Evolutionary conservation across 2,113 vertebrate genomes (phyloP).

Genomic region (Pristiophorus japonicus): DNA sequence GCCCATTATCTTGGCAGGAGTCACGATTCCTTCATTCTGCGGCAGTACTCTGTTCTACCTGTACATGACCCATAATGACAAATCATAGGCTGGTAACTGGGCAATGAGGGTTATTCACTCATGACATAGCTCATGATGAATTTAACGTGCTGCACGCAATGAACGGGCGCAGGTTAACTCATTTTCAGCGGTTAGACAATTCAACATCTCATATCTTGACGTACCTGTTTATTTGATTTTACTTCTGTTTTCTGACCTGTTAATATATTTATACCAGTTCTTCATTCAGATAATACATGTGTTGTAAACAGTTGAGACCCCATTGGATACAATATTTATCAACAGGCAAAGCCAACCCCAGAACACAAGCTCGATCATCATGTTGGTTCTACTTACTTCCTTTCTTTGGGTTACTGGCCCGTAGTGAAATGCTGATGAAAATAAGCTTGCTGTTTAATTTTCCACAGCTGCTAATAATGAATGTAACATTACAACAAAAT

Average conservation of each 20-base stretch:
- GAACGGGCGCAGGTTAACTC: too few species aligned
- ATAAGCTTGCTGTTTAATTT: not conserved
- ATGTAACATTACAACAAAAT: not conserved
- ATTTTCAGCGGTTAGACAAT: not conserved
- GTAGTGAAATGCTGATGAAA: not conserved
- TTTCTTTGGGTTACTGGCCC: not conserved
- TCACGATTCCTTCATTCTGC: too few species aligned
- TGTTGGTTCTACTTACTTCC: not conserved
- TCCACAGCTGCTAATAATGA: not conserved
- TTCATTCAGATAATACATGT: not conserved
- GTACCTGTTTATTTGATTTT: not conserved
- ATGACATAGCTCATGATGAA: too few species aligned
- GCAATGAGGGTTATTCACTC: too few species aligned
- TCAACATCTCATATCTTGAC: not conserved
- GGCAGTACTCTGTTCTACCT: too few species aligned
- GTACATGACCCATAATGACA: too few species aligned
- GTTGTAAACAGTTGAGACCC: not conserved
- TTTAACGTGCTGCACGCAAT: too few species aligned
- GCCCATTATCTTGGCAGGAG: too few species aligned
- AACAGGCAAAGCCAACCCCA: not conserved
- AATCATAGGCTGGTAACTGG: too few species aligned
- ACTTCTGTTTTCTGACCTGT: not conserved
- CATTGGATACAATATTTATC: not conserved
- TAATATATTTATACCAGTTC: not conserved
- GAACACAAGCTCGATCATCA: not conserved